Percentiles rank a stretch among this genome's conserved stretches.
These are phyloP conservation scores for Rugalucina vietnamica DNA, from an alignment of 2,888 invertebrate species.

Conservation along the genomic window DNA sequence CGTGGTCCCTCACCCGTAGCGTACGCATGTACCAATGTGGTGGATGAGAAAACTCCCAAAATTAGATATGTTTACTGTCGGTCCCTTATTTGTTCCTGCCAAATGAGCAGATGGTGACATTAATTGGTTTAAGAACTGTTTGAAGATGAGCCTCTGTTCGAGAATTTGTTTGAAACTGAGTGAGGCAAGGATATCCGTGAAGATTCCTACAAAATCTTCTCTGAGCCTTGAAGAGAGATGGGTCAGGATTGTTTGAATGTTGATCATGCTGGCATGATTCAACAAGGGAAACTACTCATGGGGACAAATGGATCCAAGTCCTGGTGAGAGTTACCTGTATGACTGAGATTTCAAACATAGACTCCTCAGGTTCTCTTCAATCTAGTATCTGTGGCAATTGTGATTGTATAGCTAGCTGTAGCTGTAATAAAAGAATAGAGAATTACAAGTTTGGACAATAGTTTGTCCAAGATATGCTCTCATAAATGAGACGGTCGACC, in stretches of 20 bases:
- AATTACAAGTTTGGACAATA: too few relatives aligned
- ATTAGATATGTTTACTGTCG: background rate
- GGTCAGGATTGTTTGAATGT: background rate
- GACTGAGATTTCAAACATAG: background rate
- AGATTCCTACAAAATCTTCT: background rate
- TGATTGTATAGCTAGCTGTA: too few relatives aligned
- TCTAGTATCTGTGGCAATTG: background rate
- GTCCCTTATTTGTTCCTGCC: background rate
- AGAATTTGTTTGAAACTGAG: background rate
- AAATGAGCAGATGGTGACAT: background rate
- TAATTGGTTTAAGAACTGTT: background rate
- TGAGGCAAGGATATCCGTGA: background rate
- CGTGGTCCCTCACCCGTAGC: background rate
- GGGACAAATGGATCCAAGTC: background rate
- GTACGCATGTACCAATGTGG: background rate
- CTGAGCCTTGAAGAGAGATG: background rate
- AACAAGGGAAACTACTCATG: background rate
- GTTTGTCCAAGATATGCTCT: too few relatives aligned
- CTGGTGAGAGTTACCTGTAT: background rate
- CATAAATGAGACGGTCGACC: too few relatives aligned
- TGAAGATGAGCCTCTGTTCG: background rate
- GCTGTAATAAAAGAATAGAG: too few relatives aligned
- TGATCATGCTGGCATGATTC: conserved; percentile 17
- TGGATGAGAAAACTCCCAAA: background rate
- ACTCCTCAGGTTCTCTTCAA: background rate